Base-by-base conservation (phyloP, 2,797 vertebrate species). In the Fratercula arctica region DNA sequence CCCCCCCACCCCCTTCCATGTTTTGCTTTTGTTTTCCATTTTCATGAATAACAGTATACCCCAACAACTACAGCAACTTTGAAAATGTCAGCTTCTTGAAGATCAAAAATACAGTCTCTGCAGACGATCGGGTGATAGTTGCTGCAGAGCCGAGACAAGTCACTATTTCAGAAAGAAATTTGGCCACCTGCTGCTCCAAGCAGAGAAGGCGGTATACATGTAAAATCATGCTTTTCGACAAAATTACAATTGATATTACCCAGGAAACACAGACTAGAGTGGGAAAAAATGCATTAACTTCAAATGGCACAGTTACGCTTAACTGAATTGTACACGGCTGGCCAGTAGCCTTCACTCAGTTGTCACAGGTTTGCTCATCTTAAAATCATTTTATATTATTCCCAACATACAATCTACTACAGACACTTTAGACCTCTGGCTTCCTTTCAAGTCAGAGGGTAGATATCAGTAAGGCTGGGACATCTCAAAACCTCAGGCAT, bases 21-120 rank as follows among this genome's bases (percentile, higher is more conserved):
- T 61, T 94, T 89, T 76, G 28, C 63, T 86, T 89, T 89, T 81
- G 59, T 81, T 92, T 94, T 59, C 59, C 20, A 35, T 73, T 94
- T 89, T 72, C 61, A 66, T 39, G 43, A 93, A 35, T 23, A 80
- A 66, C 16, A 46, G 33, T 31, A 78, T 1, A 92, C 39, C 76
- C 51, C 73, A 90, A 70, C 41, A 91, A 72, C 70, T 60, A 59
- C 23, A 53, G 57, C 10, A 90, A 80, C 66, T 90, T 57, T 26
- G 37, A 78, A 95, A 77, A 83, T 57, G 87, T 24, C 48, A 33
- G 10, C 78, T 81, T 50, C 69, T 77, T 37, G 70, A 77, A 81
- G 66, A 89, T 82, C 39, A 75, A 80, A 72, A 54, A 70, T 26
- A 25, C 8, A 67, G 69, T 23, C 41, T 86, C 54, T 66, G 89